Evolutionary conservation across 2,797 vertebrate genomes (phyloP), one percentile per base, ranked within the genome.

Genomic region (Sciurus vulgaris): DNA sequence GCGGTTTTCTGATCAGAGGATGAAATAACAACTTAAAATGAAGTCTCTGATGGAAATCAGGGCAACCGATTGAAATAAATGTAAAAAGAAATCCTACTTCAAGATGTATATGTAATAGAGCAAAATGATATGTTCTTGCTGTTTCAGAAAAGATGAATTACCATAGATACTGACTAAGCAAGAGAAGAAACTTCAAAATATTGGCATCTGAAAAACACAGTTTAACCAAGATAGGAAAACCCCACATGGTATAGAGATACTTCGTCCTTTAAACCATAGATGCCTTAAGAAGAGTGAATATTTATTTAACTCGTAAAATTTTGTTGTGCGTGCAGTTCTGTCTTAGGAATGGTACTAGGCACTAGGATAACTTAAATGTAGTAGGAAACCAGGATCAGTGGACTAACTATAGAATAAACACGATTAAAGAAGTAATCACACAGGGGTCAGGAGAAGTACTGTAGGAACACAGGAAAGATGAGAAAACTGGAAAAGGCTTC

Each of bases 11-110:
- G 87, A 97, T 96, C 94, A 33, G 91, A 90, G 47, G 79, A 91
- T 86, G 95, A 97, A 96, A 93, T 95, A 96, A 94, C 61, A 94
- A 93, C 86, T 97, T 95, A 84, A 95, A 96, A 89, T 85, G 91
- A 91, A 97, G 73, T 70, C 79, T 91, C 76, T 95, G 89, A 90
- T 96, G 73, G 69, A 96, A 97, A 97, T 93, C 93, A 97, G 79
- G 56, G 86, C 79, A 94, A 95, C n/a, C 3, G 1, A 76, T 47
- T 95, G 95, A 97, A 96, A 93, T 89, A 96, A 86, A 96, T 94
- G 93, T 96, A 70, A 94, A 95, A 91, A 63, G 38, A 94, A 97
- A 96, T 93, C 49, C 20, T 91, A 73, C 94, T 61, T 96, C 79
- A 95, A 89, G 65, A 94, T 91, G 41, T 78, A 89, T 59, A 76